These are phyloP conservation scores for Tapirus indicus DNA, from an alignment of 2,797 vertebrate genomes.

Conservation along the genomic window DNA sequence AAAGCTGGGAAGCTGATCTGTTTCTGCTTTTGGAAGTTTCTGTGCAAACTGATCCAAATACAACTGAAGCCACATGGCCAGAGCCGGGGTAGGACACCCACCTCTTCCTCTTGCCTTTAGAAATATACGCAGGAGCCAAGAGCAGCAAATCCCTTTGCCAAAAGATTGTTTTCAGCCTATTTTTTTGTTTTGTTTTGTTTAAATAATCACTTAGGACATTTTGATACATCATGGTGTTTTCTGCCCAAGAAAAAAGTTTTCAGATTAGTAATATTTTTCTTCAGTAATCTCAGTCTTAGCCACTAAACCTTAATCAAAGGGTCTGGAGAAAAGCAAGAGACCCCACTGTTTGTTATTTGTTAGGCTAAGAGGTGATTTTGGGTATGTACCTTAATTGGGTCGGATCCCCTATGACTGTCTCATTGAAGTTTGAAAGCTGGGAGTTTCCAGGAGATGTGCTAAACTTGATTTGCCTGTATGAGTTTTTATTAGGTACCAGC, in stretches of 20 bases:
- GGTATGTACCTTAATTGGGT: slow-evolving; percentile 54
- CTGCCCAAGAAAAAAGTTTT: slow-evolving; percentile 60
- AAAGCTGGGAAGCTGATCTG: slow-evolving; percentile 10
- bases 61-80: slow-evolving; percentile 2
- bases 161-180: slow-evolving; percentile 10
- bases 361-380: slow-evolving; percentile 62
- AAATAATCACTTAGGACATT: slow-evolving; percentile 40
- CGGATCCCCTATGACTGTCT: slow-evolving; percentile 46
- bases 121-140: background rate
- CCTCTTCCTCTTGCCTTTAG: background rate
- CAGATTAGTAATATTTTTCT: slow-evolving; percentile 64
- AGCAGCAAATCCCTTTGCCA: background rate
- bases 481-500: slow-evolving; percentile 75
- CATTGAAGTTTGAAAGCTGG: slow-evolving; percentile 79
- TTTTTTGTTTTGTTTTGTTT: slow-evolving; percentile 33
- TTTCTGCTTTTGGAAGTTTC: slow-evolving; percentile 7
- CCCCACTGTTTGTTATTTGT: slow-evolving; percentile 70
- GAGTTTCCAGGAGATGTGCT: slow-evolving; percentile 78
- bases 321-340: slow-evolving; percentile 62
- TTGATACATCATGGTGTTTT: slow-evolving; percentile 45
- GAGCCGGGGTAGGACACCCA: background rate
- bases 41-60: slow-evolving; percentile 45
- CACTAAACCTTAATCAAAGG: slow-evolving; percentile 72
- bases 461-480: slow-evolving; percentile 73
- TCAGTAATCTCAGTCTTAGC: slow-evolving; percentile 69